phyloP scores from a whole-genome alignment of 2,113 vertebrate genomes.

The Sturnus vulgaris region DNA sequence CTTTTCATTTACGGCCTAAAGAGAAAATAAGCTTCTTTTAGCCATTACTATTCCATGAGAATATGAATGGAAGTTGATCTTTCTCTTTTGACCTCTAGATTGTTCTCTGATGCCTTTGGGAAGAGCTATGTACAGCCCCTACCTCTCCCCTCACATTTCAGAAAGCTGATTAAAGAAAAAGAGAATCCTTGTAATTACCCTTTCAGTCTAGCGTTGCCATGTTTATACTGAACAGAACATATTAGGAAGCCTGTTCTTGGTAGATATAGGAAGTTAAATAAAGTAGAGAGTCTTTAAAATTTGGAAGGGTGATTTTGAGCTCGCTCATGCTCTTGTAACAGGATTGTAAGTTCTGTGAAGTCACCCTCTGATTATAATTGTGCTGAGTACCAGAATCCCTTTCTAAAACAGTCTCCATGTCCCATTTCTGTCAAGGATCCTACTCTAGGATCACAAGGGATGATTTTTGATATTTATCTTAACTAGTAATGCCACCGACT shows the following conservation, averaged over 20 bases:
- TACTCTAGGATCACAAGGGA: not conserved
- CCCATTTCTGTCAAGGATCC: not conserved
- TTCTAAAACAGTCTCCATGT: not conserved
- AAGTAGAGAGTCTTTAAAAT: not conserved
- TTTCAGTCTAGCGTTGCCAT: not conserved
- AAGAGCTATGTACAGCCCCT: not conserved
- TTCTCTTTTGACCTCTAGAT: not conserved
- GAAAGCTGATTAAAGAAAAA: not conserved
- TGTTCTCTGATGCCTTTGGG: not conserved
- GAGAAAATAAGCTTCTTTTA: not conserved
- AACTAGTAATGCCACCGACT: not conserved
- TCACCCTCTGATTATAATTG: not conserved
- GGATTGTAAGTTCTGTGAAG: not conserved
- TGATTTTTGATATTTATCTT: not conserved
- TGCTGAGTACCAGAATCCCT: not conserved
- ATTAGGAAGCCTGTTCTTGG: not conserved
- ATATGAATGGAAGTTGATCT: not conserved
- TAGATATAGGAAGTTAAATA: not conserved
- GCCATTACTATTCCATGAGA: not conserved
- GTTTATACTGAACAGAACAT: not conserved
- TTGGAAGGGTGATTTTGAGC: not conserved
- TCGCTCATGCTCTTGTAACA: not conserved
- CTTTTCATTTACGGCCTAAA: not conserved
- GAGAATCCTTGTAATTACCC: not conserved
- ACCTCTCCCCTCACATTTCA: not conserved